These are phyloP conservation scores for Cephus pulcher DNA, from an alignment of 2,888 invertebrate genomes.

Conservation along the genomic window DNA sequence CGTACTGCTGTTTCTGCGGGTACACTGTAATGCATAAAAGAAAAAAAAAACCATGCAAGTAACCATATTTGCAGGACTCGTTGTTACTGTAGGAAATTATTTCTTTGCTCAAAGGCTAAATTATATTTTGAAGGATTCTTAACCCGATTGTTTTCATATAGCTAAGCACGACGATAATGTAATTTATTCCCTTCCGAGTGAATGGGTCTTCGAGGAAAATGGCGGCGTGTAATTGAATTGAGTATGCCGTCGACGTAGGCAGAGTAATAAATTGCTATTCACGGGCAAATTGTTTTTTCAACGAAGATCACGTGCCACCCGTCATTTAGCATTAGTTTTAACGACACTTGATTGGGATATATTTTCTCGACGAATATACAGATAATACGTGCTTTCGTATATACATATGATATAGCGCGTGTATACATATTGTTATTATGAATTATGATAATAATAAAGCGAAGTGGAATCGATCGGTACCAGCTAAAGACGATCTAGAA, in stretches of 20 bases:
- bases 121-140: neutral
- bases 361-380: neutral
- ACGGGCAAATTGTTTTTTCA: neutral
- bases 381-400: neutral
- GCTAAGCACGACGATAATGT: neutral
- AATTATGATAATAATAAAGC: neutral
- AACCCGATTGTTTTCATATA: neutral
- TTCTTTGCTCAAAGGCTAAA: neutral
- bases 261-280: neutral
- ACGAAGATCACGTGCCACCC: neutral
- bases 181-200: neutral
- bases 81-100: neutral
- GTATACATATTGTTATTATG: neutral
- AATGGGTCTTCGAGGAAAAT: neutral
- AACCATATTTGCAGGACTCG: neutral
- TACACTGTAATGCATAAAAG: slow-evolving; percentile 75
- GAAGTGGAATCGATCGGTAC: slow-evolving; percentile 18
- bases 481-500: slow-evolving; percentile 47
- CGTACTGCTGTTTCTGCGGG: slow-evolving; percentile 94
- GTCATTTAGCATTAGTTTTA: neutral
- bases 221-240: neutral
- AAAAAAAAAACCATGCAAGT: neutral
- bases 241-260: neutral
- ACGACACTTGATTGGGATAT: neutral
- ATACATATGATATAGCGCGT: neutral